A percentile compares a stretch with the other conserved stretches of the same genome.
Evolutionary conservation across 2,797 vertebrate genomes (phyloP).

Genomic region (Myotis myotis): DNA sequence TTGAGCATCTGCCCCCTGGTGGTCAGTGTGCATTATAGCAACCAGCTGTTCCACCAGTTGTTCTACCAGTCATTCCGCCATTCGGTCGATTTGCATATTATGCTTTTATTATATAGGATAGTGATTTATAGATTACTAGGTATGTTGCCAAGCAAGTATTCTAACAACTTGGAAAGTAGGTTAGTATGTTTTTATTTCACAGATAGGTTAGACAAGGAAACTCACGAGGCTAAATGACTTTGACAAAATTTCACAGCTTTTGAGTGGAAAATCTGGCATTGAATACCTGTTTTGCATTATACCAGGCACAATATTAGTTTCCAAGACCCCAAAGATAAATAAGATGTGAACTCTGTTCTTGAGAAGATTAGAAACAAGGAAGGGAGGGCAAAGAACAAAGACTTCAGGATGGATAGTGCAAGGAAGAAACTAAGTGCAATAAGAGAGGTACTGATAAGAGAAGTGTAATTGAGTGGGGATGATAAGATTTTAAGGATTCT

Average conservation of each 20-base stretch:
- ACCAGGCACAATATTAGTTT: background rate
- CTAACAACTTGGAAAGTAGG: background rate
- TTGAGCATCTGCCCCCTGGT: too few species aligned
- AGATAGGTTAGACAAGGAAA: background rate
- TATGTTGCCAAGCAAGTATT: background rate
- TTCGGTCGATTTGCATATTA: too few species aligned
- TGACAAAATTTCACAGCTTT: slow-evolving; percentile 17
- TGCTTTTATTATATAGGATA: too few species aligned
- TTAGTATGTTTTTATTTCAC: slow-evolving; percentile 23
- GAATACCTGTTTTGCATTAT: background rate
- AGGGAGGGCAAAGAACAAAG: background rate
- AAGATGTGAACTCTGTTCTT: background rate
- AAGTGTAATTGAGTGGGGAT: background rate
- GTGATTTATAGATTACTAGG: background rate
- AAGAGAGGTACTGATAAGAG: slow-evolving; percentile 28
- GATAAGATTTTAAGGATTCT: slow-evolving; percentile 24
- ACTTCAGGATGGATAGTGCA: background rate
- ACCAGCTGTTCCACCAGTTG: too few species aligned
- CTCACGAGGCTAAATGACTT: slow-evolving; percentile 22
- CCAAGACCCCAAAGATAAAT: slow-evolving; percentile 25
- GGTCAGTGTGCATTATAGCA: too few species aligned
- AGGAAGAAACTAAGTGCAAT: background rate
- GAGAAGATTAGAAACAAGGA: slow-evolving; percentile 16
- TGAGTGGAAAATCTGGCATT: background rate
- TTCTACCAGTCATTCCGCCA: too few species aligned